A percentile compares a stretch with the other conserved stretches of the same genome.
Evolutionary conservation across 2,888 invertebrate genomes (phyloP).

Genomic region (Horisme vitalbata): DNA sequence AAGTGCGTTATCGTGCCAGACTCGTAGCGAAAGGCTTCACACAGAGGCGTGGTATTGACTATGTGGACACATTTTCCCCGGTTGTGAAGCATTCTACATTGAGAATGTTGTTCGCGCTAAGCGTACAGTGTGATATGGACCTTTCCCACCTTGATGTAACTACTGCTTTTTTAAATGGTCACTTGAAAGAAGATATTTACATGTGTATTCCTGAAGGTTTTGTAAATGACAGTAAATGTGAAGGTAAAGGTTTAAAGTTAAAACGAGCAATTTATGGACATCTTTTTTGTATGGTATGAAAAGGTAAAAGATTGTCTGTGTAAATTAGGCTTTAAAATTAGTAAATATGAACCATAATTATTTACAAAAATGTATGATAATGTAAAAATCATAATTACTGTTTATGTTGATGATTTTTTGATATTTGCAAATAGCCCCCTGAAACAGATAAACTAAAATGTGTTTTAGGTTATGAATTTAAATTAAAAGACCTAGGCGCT

Average conservation of each 20-base stretch:
- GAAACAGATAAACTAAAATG: conserved; percentile 1
- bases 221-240: neutral
- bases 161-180: conserved; percentile 20
- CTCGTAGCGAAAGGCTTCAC: conserved; percentile 28
- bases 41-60: conserved; percentile 22
- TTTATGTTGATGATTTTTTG: conserved; percentile 11
- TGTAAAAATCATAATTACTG: conserved; percentile 1
- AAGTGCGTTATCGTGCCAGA: conserved; percentile 19
- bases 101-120: conserved; percentile 22
- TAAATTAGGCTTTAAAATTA: neutral
- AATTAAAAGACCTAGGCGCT: neutral
- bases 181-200: conserved; percentile 23
- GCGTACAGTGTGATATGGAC: conserved; percentile 11
- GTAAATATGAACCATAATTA: conserved; percentile 4
- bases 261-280: conserved; percentile 36
- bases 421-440: neutral
- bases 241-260: conserved; percentile 30
- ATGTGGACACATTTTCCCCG: conserved; percentile 23
- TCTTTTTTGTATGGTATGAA: conserved; percentile 4
- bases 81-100: conserved; percentile 21
- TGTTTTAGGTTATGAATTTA: neutral
- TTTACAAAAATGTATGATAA: neutral
- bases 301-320: conserved; percentile 1
- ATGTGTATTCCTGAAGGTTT: conserved; percentile 26
- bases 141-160: conserved; percentile 21